A percentile compares a stretch with the other conserved stretches of the same genome.
Conservation (phyloP, 35 echinoderm and acorn worm species). For the Patiria miniata region DNA sequence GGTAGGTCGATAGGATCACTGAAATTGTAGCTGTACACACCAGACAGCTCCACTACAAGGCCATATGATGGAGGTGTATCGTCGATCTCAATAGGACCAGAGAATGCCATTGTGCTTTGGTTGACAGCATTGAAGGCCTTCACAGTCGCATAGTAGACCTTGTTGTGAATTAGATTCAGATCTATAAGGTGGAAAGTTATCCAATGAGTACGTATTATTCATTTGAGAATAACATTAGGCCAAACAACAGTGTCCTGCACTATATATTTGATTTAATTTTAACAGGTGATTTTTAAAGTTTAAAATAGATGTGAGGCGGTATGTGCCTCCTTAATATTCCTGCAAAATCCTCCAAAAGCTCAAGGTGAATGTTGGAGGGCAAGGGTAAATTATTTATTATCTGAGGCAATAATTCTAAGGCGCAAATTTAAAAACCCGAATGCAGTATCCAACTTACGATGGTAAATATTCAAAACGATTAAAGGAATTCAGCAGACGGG, state of each 20-base stretch:
- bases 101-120: conserved; percentile 12
- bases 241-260: background rate
- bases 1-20: background rate
- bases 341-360: too few species aligned
- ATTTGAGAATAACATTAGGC: background rate
- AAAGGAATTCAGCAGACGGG: too few species aligned
- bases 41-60: conserved; percentile 36
- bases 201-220: background rate
- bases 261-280: background rate
- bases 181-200: background rate
- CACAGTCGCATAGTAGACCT: conserved; percentile 23
- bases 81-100: conserved; percentile 26
- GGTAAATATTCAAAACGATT: too few species aligned
- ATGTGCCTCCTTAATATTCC: too few species aligned
- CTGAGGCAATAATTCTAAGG: too few species aligned
- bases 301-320: too few species aligned
- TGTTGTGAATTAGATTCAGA: background rate
- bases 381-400: too few species aligned
- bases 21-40: background rate
- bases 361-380: too few species aligned
- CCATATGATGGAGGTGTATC: conserved; percentile 34
- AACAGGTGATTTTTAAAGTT: too few species aligned
- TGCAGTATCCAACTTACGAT: too few species aligned
- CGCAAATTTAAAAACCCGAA: too few species aligned
- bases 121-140: conserved; percentile 15